Conservation (phyloP, 1,140 invertebrate species). For the Camponotus pennsylvanicus region DNA sequence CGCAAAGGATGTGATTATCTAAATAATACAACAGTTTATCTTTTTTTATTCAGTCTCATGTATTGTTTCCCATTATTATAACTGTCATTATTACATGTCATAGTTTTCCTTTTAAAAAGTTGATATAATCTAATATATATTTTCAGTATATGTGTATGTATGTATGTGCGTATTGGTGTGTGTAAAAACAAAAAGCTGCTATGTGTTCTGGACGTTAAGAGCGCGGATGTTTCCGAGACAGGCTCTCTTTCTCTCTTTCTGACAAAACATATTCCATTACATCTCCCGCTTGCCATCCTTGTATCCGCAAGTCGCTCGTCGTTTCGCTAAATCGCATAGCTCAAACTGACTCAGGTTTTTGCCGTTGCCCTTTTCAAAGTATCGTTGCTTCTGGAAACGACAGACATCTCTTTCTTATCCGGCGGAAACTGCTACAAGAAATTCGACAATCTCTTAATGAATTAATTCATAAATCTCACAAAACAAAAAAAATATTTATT, state of each 20-base stretch:
- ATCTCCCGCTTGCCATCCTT: not conserved
- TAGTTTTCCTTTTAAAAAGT: conserved; percentile 16
- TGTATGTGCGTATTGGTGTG: too few species aligned
- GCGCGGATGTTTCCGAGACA: conserved; percentile 36
- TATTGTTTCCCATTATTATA: conserved; percentile 13
- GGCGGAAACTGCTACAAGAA: conserved; percentile 1
- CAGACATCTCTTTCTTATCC: conserved; percentile 36
- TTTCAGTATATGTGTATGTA: too few species aligned
- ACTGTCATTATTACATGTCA: not conserved
- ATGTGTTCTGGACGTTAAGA: conserved; percentile 52
- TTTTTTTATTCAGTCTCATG: conserved; percentile 3
- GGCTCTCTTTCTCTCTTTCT: conserved; percentile 23
- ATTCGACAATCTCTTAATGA: conserved; percentile 29
- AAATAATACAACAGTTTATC: conserved; percentile 10
- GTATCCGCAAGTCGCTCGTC: not conserved
- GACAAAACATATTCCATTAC: conserved; percentile 67
- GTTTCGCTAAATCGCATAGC: conserved; percentile 55
- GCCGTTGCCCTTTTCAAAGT: conserved; percentile 43
- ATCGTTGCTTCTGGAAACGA: conserved; percentile 43
- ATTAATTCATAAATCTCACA: conserved; percentile 52
- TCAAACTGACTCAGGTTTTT: conserved; percentile 53
- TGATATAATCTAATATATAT: conserved; percentile 50
- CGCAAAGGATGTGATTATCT: conserved; percentile 17
- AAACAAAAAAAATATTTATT: conserved; percentile 8
- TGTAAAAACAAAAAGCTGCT: conserved; percentile 48